Percentiles rank a stretch among this genome's conserved stretches.
phyloP scores from a whole-genome alignment of 1,140 invertebrate genomes.

The Drosophila dunni region DNA sequence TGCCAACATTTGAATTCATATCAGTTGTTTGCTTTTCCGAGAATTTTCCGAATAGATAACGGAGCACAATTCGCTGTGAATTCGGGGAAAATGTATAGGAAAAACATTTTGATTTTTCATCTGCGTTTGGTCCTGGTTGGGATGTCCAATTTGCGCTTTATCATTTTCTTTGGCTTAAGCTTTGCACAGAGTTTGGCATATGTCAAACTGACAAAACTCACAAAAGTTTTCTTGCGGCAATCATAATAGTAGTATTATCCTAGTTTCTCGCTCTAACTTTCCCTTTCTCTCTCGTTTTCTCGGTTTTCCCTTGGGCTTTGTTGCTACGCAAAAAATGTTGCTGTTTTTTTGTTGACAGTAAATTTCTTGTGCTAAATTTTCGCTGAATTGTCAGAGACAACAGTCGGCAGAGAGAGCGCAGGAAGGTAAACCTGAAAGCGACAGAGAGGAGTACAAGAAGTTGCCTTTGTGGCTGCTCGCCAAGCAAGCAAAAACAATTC shows the following conservation, averaged over 20 bases:
- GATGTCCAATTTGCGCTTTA: neutral
- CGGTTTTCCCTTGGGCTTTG: slow-evolving; percentile 40
- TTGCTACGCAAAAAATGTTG: slow-evolving; percentile 38
- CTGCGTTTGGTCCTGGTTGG: neutral
- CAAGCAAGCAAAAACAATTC: slow-evolving; percentile 46
- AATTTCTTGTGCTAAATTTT: slow-evolving; percentile 74
- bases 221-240: slow-evolving; percentile 18
- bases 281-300: slow-evolving; percentile 1
- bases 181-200: slow-evolving; percentile 29
- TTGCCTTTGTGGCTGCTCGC: slow-evolving; percentile 50
- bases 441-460: slow-evolving; percentile 2
- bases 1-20: too few relatives aligned
- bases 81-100: neutral
- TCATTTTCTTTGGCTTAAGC: slow-evolving; percentile 8
- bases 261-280: neutral
- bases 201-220: slow-evolving; percentile 39
- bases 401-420: neutral
- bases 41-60: neutral
- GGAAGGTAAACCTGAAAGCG: neutral
- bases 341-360: slow-evolving; percentile 55
- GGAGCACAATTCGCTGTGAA: neutral
- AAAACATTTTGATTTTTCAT: neutral
- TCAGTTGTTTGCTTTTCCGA: too few relatives aligned
- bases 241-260: slow-evolving; percentile 25
- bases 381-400: slow-evolving; percentile 64